phyloP scores from a whole-genome alignment of 2,797 vertebrate genomes.

The Babyrousa celebensis region DNA sequence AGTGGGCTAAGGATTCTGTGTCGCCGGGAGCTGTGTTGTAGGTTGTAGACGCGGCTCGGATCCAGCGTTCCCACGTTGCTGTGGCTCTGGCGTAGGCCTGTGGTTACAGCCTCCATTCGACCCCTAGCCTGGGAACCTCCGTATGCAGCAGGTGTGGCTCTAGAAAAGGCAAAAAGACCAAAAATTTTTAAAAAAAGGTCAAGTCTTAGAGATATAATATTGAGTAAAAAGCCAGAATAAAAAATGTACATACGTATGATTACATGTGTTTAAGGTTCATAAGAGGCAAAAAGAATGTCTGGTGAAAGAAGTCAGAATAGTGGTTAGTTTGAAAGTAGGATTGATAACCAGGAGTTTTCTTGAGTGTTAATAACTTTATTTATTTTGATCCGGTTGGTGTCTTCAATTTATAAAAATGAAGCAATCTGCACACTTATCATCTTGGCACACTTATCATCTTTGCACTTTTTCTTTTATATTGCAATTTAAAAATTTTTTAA shows the following conservation, averaged over 20 bases:
- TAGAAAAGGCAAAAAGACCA: too few species aligned
- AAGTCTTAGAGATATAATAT: neutral
- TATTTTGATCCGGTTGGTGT: neutral
- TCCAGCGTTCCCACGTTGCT: too few species aligned
- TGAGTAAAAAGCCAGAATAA: slow-evolving; percentile 18
- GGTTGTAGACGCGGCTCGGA: too few species aligned
- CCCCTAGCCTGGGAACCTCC: too few species aligned
- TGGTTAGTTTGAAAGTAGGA: neutral
- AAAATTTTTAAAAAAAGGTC: too few species aligned
- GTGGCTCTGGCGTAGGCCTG: too few species aligned
- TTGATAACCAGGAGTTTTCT: neutral
- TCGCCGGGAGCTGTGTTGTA: too few species aligned
- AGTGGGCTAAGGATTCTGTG: too few species aligned
- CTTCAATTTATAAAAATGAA: slow-evolving; percentile 35
- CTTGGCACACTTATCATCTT: neutral
- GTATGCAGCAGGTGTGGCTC: too few species aligned
- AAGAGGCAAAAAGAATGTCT: neutral
- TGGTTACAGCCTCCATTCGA: too few species aligned
- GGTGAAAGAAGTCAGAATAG: neutral
- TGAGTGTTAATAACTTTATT: neutral
- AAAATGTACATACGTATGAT: neutral
- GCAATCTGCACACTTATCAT: neutral
- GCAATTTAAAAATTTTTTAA: neutral
- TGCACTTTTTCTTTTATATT: neutral
- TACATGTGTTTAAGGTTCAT: neutral